A percentile compares a stretch with the other conserved stretches of the same genome.
Evolutionary conservation across 2,797 vertebrate genomes (phyloP).

Genomic region (Odontamblyopus lacepedii): DNA sequence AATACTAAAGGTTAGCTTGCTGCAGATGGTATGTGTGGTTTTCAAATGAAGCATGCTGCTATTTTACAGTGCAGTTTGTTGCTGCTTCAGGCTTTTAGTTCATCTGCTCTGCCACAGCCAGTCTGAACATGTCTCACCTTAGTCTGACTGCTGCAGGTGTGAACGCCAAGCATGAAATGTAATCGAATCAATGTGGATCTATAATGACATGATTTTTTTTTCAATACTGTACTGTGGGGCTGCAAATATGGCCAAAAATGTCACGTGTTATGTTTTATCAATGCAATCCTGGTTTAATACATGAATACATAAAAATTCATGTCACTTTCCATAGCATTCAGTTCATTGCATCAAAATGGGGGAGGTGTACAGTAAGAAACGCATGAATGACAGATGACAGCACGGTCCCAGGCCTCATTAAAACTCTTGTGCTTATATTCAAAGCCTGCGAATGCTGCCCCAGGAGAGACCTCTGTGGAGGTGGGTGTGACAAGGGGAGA

Average conservation of each 20-base stretch:
- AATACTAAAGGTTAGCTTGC: background rate
- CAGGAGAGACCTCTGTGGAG: conserved; percentile 65
- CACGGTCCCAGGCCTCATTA: conserved; percentile 67
- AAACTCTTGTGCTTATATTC: conserved; percentile 62
- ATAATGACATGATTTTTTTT: too few relatives aligned
- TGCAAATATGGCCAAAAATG: too few relatives aligned
- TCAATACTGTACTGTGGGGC: too few relatives aligned
- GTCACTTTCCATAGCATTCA: conserved; percentile 28
- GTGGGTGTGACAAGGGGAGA: conserved; percentile 29
- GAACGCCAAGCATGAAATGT: background rate
- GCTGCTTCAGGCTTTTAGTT: background rate
- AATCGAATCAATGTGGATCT: background rate
- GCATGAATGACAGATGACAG: conserved; percentile 71
- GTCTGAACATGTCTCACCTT: background rate
- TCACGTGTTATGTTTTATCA: background rate
- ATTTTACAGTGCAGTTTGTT: background rate
- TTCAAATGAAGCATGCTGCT: background rate
- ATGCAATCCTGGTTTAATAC: background rate
- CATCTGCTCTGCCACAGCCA: background rate
- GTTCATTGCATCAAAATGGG: conserved; percentile 21
- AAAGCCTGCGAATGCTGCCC: conserved; percentile 14
- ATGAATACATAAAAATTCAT: conserved; percentile 49
- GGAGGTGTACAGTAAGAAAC: conserved; percentile 49
- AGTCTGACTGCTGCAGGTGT: background rate
- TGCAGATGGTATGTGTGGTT: background rate